phyloP scores from a whole-genome alignment of 2,888 invertebrate genomes.

The Salpingus planirostris region DNA sequence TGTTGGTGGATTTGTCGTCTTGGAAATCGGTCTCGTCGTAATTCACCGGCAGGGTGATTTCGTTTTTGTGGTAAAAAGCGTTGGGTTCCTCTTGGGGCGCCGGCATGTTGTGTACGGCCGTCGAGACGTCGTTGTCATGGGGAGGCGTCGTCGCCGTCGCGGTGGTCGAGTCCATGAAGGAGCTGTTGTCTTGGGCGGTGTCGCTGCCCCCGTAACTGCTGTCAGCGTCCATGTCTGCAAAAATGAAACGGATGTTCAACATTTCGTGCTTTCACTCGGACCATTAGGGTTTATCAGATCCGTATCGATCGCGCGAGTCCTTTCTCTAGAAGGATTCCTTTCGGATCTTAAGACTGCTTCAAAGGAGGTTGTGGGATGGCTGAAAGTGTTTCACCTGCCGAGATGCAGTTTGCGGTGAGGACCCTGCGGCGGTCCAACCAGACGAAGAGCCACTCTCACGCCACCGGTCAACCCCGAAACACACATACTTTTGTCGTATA shows the following conservation, averaged over 20 bases:
- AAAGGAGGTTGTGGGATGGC: no score
- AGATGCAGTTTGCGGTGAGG: no score
- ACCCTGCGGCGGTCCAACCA: no score
- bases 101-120: constrained; percentile 17
- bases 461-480: no score
- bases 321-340: no score
- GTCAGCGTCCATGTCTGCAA: constrained; percentile 37
- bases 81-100: constrained; percentile 14
- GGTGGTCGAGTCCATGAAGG: constrained; percentile 27
- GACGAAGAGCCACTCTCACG: no score
- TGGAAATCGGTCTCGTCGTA: constrained; percentile 33
- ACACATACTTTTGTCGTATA: no score
- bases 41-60: constrained; percentile 39
- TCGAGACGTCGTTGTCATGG: constrained; percentile 10
- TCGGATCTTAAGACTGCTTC: no score
- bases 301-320: no score
- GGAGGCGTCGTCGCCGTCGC: constrained; percentile 16
- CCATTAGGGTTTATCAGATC: no score
- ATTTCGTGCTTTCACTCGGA: no score
- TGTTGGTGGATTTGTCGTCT: constrained; percentile 20
- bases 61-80: constrained; percentile 39
- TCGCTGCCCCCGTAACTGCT: constrained; percentile 42
- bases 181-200: constrained; percentile 37
- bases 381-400: no score
- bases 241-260: constrained; percentile 6